Base-by-base conservation (phyloP, 2,797 vertebrate species). In the Hydrocynus forskahlii region DNA sequence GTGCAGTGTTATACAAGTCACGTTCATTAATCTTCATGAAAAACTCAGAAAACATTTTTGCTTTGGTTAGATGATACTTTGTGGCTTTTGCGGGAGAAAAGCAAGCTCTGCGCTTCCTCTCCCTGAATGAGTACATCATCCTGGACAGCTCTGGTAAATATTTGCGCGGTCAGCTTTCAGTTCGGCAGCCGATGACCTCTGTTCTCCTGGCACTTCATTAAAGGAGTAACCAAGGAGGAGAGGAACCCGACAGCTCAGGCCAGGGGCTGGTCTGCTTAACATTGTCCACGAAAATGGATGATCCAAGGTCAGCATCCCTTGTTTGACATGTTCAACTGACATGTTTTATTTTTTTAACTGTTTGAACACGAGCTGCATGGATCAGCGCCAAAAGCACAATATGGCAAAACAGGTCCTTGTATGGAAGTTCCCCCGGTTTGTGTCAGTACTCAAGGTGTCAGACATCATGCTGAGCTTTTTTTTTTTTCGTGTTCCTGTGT, bases 71-170 rank as follows among this genome's bases (percentile, higher is more conserved):
- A 54, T 23, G 59, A 54, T 23, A 5, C 54, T 63, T 78, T 70
- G 48, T 19, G 62, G 71, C 21, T 48, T 23, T 68, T 29, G 66
- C n/a, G 40, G 63, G 21, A 76, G 35, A 77, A 63, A 68, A 62
- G 16, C 6, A 45, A 79, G 66, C 75, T 71, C 68, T 21, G 70
- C 54, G 67, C 60, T 80, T 66, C 19, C 17, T 68, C 48, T 60
- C 52, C 19, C n/a, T 73, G 73, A 60, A 84, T 66, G 73, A 81
- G 54, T 80, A 66, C 76, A 83, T 74, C 57, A 81, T 60, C 29
- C 60, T 40, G 57, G 83, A 88, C 76, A 83, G 75, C 67, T 83
- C 38, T 45, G 2, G 72, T 86, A 87, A 83, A 88, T 84, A 84
- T 86, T 83, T 84, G 67, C 60, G 40, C 23, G 77, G 71, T 60